phyloP scores from a whole-genome alignment of 92 coral and sea anemone species.

The Actinostola sp. region DNA sequence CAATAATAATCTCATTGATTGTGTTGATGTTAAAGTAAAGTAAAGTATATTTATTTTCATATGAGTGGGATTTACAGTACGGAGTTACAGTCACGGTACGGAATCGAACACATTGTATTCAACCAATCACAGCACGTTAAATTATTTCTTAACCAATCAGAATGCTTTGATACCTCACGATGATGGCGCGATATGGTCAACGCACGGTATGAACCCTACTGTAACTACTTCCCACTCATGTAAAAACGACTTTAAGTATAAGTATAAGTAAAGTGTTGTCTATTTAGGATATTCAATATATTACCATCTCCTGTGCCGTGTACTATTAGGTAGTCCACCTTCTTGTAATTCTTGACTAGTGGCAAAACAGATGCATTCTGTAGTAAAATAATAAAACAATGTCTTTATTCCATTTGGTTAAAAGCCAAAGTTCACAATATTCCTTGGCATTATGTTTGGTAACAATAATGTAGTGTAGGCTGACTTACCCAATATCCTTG shows the following conservation, averaged over 20 bases:
- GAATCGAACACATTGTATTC: no score
- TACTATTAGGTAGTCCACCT: constrained; percentile 71
- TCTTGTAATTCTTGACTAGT: constrained; percentile 67
- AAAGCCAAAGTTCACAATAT: no score
- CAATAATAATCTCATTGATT: background rate
- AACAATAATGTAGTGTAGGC: background rate
- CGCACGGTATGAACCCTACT: background rate
- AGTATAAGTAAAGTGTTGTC: background rate
- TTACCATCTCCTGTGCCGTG: constrained; percentile 98
- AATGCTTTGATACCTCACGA: no score
- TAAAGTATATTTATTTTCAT: background rate
- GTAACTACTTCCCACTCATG: background rate
- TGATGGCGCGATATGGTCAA: no score
- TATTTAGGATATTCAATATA: background rate
- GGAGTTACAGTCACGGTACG: no score
- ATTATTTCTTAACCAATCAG: no score
- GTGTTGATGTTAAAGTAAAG: background rate
- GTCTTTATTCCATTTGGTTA: no score
- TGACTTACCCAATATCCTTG: constrained; percentile 67
- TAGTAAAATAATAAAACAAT: background rate
- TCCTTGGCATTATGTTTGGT: background rate
- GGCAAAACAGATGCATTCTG: constrained; percentile 85
- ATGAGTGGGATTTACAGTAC: no score
- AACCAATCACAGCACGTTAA: no score
- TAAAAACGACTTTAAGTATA: background rate